These are phyloP conservation scores for Microtus montanus DNA, from an alignment of 2,113 vertebrate genomes.

Conservation along the genomic window DNA sequence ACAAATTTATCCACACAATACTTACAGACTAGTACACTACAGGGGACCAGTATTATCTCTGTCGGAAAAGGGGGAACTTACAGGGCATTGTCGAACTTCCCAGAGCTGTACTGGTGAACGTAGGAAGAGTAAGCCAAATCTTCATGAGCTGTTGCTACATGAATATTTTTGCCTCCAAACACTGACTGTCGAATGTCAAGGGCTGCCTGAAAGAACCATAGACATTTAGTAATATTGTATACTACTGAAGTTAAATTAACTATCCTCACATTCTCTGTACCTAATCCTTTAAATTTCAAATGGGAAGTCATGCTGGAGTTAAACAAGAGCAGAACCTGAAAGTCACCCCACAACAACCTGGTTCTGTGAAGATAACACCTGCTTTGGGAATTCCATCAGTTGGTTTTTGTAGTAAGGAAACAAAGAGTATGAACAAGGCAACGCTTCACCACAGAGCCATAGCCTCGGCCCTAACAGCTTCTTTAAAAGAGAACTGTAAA, in stretches of 20 bases:
- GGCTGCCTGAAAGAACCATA: conserved; percentile 89
- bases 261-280: conserved; percentile 20
- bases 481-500: conserved; percentile 8
- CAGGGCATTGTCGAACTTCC: conserved; percentile 98
- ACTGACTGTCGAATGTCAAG: conserved; percentile 99
- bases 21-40: not conserved
- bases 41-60: not conserved
- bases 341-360: not conserved
- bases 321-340: conserved; percentile 25
- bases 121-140: conserved; percentile 99
- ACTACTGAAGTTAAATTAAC: conserved; percentile 19
- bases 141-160: conserved; percentile 98
- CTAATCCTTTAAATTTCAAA: not conserved
- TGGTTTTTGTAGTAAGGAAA: not conserved
- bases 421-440: not conserved
- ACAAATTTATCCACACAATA: conserved; percentile 10
- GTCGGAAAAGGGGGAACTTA: conserved; percentile 86
- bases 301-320: not conserved
- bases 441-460: not conserved
- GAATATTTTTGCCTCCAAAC: conserved; percentile 99
- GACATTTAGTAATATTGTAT: not conserved
- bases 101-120: conserved; percentile 99
- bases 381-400: not conserved
- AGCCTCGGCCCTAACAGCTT: not conserved
- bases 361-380: conserved; percentile 47